These are phyloP conservation scores for Gopherus evgoodei DNA, from an alignment of 2,113 vertebrate species.

Conservation along the genomic window DNA sequence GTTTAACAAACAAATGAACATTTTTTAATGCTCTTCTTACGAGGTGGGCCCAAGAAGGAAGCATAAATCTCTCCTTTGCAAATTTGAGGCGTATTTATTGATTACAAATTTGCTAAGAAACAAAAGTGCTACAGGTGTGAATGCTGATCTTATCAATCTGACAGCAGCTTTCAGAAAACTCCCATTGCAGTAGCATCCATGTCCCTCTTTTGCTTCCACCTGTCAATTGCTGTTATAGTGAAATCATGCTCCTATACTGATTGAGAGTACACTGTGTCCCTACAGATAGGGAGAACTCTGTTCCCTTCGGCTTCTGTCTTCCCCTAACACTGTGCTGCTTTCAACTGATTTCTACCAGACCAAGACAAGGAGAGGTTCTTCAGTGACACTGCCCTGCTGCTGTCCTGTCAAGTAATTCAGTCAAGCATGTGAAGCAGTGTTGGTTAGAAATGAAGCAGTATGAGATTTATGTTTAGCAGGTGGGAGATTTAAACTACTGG, in stretches of 20 bases:
- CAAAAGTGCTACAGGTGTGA: conserved; percentile 38
- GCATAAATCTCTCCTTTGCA: conserved; percentile 19
- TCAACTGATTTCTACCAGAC: conserved; percentile 22
- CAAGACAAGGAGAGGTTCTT: conserved; percentile 10
- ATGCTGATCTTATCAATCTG: conserved; percentile 37
- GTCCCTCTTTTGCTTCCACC: background rate
- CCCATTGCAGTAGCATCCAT: background rate
- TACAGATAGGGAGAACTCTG: background rate
- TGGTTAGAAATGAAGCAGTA: conserved; percentile 5
- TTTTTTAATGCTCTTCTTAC: conserved; percentile 55
- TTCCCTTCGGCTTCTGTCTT: conserved; percentile 16
- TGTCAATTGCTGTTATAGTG: background rate
- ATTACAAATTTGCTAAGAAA: conserved; percentile 61
- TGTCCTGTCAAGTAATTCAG: background rate
- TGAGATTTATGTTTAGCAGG: background rate
- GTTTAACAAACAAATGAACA: conserved; percentile 31
- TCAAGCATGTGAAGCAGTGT: background rate
- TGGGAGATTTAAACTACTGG: background rate
- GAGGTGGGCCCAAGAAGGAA: conserved; percentile 50
- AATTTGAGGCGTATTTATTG: conserved; percentile 45
- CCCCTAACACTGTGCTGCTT: conserved; percentile 5
- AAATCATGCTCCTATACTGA: conserved; percentile 1
- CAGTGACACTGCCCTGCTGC: conserved; percentile 7
- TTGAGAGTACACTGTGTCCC: background rate
- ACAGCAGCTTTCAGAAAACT: conserved; percentile 12